Conservation (phyloP, 2,113 vertebrate genomes). For the Morphnarchus princeps region DNA sequence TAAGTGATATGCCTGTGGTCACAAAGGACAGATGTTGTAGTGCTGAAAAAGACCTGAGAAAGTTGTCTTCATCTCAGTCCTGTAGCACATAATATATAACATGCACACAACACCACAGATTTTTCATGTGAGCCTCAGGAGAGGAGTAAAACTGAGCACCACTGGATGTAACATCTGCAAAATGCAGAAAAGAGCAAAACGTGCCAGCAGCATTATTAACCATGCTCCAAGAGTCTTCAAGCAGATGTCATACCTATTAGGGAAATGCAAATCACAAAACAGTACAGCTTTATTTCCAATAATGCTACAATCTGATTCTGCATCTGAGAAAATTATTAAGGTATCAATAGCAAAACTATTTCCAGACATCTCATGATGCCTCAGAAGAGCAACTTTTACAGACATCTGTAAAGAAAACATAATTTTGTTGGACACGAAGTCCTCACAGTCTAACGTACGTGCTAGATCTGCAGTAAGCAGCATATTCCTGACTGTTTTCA, state of each 20-base stretch:
- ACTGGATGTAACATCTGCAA: constrained; percentile 40
- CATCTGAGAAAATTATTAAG: not conserved
- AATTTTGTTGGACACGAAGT: not conserved
- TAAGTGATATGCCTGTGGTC: not conserved
- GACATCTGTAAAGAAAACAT: not conserved
- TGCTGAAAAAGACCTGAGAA: not conserved
- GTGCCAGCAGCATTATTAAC: constrained; percentile 11
- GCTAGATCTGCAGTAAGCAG: not conserved
- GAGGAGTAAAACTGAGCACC: not conserved
- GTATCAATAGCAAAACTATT: not conserved
- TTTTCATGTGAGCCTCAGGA: constrained; percentile 3
- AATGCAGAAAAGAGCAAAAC: not conserved
- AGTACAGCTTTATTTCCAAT: not conserved
- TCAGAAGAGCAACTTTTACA: not conserved
- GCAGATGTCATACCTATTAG: constrained; percentile 11
- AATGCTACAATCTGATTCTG: not conserved
- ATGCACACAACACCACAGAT: not conserved
- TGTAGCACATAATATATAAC: not conserved
- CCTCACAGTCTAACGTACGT: not conserved
- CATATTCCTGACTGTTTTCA: not conserved
- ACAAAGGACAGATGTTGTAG: not conserved
- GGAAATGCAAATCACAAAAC: not conserved
- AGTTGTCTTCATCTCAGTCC: not conserved
- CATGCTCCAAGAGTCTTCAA: not conserved
- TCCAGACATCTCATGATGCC: not conserved